Conservation (phyloP, 1,140 invertebrate species). For the Papilio machaon region DNA sequence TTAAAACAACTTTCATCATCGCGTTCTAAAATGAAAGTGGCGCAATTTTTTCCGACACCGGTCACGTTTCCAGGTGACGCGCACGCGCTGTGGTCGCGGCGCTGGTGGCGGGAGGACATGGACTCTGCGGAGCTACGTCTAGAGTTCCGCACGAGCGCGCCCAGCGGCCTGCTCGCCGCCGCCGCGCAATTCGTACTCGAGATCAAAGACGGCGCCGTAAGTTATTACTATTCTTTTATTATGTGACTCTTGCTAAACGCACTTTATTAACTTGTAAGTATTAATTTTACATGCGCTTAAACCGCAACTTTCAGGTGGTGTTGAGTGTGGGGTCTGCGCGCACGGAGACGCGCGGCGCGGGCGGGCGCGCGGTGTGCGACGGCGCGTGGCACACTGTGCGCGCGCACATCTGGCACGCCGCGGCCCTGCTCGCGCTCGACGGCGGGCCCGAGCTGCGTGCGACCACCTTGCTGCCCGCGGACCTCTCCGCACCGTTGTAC, state of each 20-base stretch:
- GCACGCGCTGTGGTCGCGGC: conserved; percentile 62
- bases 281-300: neutral
- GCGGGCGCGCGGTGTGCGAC: conserved; percentile 84
- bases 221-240: conserved; percentile 33
- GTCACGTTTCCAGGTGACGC: conserved; percentile 62
- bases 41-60: neutral
- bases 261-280: neutral
- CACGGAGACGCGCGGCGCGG: conserved; percentile 43
- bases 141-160: conserved; percentile 92
- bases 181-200: conserved; percentile 79
- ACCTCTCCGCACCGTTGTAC: conserved; percentile 85
- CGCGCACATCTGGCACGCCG: conserved; percentile 87
- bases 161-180: conserved; percentile 90
- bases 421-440: conserved; percentile 86
- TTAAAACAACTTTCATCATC: neutral
- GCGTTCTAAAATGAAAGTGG: neutral
- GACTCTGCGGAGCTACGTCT: conserved; percentile 87
- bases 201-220: conserved; percentile 65
- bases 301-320: conserved; percentile 52
- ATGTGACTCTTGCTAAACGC: neutral
- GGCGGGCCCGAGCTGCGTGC: conserved; percentile 55
- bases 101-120: conserved; percentile 75
- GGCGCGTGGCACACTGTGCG: conserved; percentile 93
- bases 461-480: conserved; percentile 76
- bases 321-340: conserved; percentile 46